A percentile compares a stretch with the other conserved stretches of the same genome.
Evolutionary conservation across 2,113 vertebrate species (phyloP).

Genomic region (Hirundichthys speculiger): DNA sequence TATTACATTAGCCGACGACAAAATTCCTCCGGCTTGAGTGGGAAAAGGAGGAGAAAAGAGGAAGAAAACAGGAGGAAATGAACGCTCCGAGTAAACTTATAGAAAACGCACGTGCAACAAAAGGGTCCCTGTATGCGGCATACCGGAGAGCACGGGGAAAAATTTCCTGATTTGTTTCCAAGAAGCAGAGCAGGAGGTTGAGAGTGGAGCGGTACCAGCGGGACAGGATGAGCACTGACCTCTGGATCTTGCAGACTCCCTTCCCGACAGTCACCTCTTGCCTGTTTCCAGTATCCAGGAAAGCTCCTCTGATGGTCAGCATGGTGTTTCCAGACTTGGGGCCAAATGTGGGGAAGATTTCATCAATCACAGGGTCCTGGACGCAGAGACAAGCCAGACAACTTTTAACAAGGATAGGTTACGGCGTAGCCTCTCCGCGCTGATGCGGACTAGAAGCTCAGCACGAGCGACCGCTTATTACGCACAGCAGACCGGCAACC

Average conservation of each 20-base stretch:
- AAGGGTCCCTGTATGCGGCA: no score
- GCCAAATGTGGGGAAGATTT: conserved; percentile 90
- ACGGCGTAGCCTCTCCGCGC: no score
- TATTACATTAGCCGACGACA: no score
- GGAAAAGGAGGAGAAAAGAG: no score
- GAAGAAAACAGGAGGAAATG: no score
- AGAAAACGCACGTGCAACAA: no score
- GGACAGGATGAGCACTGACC: conserved; percentile 72
- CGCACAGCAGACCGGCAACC: no score
- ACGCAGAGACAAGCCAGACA: conserved; percentile 1
- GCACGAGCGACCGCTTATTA: no score
- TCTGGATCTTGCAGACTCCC: conserved; percentile 87
- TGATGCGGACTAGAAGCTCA: no score
- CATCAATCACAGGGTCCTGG: conserved; percentile 89
- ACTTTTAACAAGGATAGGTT: background rate
- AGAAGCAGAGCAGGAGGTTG: background rate
- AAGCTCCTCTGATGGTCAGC: conserved; percentile 88
- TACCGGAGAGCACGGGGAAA: background rate
- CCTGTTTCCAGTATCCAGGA: conserved; percentile 87
- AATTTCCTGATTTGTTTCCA: no score
- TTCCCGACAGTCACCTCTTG: conserved; percentile 87
- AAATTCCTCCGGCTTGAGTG: background rate
- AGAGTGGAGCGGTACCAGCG: background rate
- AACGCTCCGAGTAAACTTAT: background rate
- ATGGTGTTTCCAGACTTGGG: conserved; percentile 92